A percentile compares a stretch with the other conserved stretches of the same genome.
These are phyloP conservation scores for Myotis pilosus DNA, from an alignment of 2,797 vertebrate species.

Conservation along the genomic window DNA sequence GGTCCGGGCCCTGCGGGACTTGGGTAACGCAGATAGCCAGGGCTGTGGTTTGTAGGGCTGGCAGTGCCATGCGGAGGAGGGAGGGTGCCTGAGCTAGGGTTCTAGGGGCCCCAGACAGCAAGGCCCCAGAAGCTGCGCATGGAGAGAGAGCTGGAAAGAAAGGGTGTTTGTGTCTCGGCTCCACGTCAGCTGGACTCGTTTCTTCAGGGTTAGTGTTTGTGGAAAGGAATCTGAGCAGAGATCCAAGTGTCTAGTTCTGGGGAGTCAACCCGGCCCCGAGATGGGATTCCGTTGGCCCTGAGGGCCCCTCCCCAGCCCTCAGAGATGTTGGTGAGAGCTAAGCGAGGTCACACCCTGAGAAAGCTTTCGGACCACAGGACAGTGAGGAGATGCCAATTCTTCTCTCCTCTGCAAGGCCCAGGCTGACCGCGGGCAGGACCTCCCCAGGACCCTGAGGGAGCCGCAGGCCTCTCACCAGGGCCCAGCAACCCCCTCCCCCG, in stretches of 20 bases:
- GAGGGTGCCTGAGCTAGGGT: not conserved
- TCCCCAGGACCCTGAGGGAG: not conserved
- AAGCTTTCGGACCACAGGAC: not conserved
- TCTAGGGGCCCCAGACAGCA: accelerated
- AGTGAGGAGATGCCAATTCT: not conserved
- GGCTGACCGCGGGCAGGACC: not conserved
- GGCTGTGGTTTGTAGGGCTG: not conserved
- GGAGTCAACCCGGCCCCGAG: not conserved
- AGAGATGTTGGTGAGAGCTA: not conserved
- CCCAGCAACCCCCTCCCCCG: too few species aligned
- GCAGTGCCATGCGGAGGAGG: not conserved
- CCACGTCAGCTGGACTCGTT: not conserved
- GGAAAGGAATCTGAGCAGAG: not conserved
- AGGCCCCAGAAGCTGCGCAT: not conserved
- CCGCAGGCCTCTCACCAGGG: not conserved
- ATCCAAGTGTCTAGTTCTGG: not conserved
- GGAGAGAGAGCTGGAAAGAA: not conserved
- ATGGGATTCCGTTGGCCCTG: accelerated
- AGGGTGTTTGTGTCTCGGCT: not conserved
- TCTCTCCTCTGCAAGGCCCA: not conserved
- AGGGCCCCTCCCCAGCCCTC: not conserved
- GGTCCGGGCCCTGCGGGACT: not conserved
- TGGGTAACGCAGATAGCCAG: not conserved
- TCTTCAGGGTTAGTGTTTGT: not conserved
- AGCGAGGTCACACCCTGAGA: not conserved